phyloP scores from a whole-genome alignment of 2,888 invertebrate species.

The Drosophila mimica region DNA sequence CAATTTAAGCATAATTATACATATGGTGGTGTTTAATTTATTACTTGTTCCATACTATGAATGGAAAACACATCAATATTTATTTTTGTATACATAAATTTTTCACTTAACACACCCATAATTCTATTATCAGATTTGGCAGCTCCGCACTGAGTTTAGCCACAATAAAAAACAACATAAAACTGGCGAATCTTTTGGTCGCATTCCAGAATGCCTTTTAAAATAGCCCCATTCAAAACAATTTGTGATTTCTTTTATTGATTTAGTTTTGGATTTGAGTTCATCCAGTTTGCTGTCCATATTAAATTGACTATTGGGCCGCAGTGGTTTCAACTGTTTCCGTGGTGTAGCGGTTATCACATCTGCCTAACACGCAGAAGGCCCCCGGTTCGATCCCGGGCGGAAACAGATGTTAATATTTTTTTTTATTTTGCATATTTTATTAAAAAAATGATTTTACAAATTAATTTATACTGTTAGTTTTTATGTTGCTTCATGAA shows the following conservation, averaged over 20 bases:
- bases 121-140: slow-evolving; percentile 49
- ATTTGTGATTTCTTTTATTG: slow-evolving; percentile 33
- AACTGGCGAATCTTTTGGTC: slow-evolving; percentile 39
- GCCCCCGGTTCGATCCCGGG: slow-evolving; percentile 86
- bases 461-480: not conserved
- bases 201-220: slow-evolving; percentile 49
- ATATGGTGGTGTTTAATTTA: slow-evolving; percentile 8
- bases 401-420: slow-evolving; percentile 66
- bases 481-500: not conserved
- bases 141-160: slow-evolving; percentile 29
- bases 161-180: slow-evolving; percentile 35
- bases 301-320: slow-evolving; percentile 30
- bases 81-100: slow-evolving; percentile 32
- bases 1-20: slow-evolving; percentile 20
- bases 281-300: not conserved
- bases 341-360: slow-evolving; percentile 86
- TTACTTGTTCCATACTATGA: slow-evolving; percentile 4
- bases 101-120: slow-evolving; percentile 47
- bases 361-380: slow-evolving; percentile 86
- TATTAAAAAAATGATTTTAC: not conserved
- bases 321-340: slow-evolving; percentile 69
- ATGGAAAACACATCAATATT: slow-evolving; percentile 18
- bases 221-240: slow-evolving; percentile 50
- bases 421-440: not conserved
- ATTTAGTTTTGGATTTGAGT: slow-evolving; percentile 8